Conservation (phyloP, 2,113 vertebrate species). For the Chloroceryle aenea region DNA sequence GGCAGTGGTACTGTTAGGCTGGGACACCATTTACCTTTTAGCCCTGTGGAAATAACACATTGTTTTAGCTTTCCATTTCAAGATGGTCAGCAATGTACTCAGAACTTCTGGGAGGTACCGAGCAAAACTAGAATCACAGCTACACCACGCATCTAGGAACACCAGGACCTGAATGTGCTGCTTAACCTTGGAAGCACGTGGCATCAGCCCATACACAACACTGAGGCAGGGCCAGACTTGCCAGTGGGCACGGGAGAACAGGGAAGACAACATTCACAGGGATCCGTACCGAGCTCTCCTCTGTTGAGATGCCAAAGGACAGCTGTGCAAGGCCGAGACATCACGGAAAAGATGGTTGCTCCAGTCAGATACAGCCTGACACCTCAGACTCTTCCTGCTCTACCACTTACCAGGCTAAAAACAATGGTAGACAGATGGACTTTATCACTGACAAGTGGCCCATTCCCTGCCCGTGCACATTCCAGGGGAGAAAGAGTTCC, state of each 20-base stretch:
- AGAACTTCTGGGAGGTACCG: background rate
- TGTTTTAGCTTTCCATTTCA: background rate
- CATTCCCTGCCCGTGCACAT: background rate
- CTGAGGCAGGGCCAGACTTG: background rate
- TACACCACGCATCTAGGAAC: background rate
- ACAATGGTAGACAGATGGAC: background rate
- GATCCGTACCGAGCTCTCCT: background rate
- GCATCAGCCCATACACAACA: background rate
- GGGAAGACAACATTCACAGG: background rate
- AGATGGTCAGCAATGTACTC: background rate
- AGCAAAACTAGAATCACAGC: background rate
- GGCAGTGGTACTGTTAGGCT: background rate
- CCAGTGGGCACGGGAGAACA: background rate
- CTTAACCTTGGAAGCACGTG: background rate
- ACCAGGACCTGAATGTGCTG: background rate
- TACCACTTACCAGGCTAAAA: background rate
- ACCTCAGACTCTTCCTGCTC: background rate
- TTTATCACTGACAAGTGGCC: background rate
- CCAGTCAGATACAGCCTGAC: background rate
- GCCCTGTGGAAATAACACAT: rapidly evolving
- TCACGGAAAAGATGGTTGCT: background rate
- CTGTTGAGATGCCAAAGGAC: background rate
- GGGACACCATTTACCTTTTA: background rate
- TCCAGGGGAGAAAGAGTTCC: background rate
- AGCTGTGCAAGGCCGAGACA: background rate